A percentile compares a stretch with the other conserved stretches of the same genome.
phyloP scores from a whole-genome alignment of 2,797 vertebrate genomes.

The Melanotaenia parkinsoni region DNA sequence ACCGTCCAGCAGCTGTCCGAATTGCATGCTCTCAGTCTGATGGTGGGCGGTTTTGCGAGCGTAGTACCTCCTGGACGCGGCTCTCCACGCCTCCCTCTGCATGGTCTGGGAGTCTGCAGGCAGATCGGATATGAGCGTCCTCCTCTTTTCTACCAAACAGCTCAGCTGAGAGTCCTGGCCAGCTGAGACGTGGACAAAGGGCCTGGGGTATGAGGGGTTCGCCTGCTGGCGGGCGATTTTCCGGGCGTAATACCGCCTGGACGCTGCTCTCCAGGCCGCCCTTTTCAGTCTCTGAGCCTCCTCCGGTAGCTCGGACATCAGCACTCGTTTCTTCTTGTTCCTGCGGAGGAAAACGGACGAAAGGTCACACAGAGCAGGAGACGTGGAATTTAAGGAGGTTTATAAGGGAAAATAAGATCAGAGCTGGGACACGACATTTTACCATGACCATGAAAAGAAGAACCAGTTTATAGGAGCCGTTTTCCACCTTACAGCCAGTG shows the following conservation, averaged over 20 bases:
- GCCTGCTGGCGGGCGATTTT: slow-evolving; percentile 72
- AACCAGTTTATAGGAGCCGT: too few relatives aligned
- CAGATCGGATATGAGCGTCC: slow-evolving; percentile 33
- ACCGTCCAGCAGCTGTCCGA: slow-evolving; percentile 41
- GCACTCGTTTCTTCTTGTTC: slow-evolving; percentile 68
- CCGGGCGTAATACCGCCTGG: slow-evolving; percentile 76
- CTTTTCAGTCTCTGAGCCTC: slow-evolving; percentile 77
- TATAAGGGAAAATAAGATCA: too few relatives aligned
- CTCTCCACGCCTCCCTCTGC: slow-evolving; percentile 71
- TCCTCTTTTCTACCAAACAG: slow-evolving; percentile 22
- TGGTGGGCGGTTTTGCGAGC: slow-evolving; percentile 39
- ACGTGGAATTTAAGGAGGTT: too few relatives aligned
- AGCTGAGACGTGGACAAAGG: slow-evolving; percentile 16
- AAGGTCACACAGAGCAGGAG: too few relatives aligned
- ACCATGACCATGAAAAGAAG: too few relatives aligned
- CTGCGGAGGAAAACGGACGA: slow-evolving; percentile 48
- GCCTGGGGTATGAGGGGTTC: neutral
- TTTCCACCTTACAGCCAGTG: too few relatives aligned
- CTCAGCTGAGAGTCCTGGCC: slow-evolving; percentile 18
- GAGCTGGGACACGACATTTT: too few relatives aligned
- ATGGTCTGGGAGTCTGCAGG: slow-evolving; percentile 54
- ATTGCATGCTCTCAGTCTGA: slow-evolving; percentile 17
- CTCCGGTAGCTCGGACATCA: slow-evolving; percentile 73
- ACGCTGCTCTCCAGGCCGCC: slow-evolving; percentile 80
- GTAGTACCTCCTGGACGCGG: slow-evolving; percentile 62